phyloP scores from a whole-genome alignment of 2,888 invertebrate species.

The Chloromyia formosa region DNA sequence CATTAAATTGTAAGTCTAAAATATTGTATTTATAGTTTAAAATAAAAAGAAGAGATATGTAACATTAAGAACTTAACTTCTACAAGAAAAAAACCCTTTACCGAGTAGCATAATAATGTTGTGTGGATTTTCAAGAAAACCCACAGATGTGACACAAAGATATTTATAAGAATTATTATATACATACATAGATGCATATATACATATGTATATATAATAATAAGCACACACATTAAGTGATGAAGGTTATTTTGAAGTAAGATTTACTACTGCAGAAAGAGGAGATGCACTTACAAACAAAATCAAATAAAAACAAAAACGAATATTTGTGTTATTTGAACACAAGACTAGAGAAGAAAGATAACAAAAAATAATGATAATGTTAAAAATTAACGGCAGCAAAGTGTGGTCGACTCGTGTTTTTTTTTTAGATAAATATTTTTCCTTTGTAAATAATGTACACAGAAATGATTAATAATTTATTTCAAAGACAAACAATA shows the following conservation, averaged over 20 bases:
- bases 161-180: constrained; percentile 7
- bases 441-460: constrained; percentile 8
- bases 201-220: too few relatives aligned
- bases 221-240: neutral
- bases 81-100: neutral
- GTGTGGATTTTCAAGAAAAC: neutral
- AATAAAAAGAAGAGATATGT: too few relatives aligned
- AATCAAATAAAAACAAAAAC: too few relatives aligned
- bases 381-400: neutral
- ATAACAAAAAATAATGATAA: neutral
- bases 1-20: constrained; percentile 44
- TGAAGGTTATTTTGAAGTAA: neutral
- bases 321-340: too few relatives aligned
- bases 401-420: neutral
- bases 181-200: too few relatives aligned
- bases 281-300: too few relatives aligned
- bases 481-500: constrained; percentile 24
- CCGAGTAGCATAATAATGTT: neutral
- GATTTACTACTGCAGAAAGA: too few relatives aligned
- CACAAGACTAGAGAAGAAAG: too few relatives aligned
- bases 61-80: too few relatives aligned
- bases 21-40: neutral
- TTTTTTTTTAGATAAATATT: neutral
- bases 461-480: neutral
- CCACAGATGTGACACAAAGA: constrained; percentile 12